Percentiles rank a stretch among this genome's conserved stretches.
Conservation (phyloP, 2,113 vertebrate genomes). For the Poeciliopsis prolifica region DNA sequence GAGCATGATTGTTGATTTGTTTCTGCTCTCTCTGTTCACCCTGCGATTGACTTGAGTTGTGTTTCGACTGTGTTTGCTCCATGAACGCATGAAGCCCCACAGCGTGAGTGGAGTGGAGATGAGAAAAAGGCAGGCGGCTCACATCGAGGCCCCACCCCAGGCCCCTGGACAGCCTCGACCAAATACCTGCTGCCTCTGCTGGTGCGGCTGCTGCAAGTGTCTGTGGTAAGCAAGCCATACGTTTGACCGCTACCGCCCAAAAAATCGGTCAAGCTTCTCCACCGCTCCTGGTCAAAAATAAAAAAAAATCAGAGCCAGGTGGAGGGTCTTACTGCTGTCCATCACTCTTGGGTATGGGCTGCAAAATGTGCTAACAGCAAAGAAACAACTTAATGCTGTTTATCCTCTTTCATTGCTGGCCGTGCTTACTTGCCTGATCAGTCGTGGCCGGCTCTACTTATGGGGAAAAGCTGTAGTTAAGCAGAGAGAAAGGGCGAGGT, state of each 20-base stretch:
- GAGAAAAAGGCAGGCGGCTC: slow-evolving; percentile 85
- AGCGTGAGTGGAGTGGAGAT: slow-evolving; percentile 83
- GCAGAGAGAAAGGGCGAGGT: too few species aligned
- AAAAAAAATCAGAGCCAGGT: too few species aligned
- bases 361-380: too few species aligned
- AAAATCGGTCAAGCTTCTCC: too few species aligned
- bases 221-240: slow-evolving; percentile 71
- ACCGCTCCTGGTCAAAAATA: too few species aligned
- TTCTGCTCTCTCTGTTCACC: background rate
- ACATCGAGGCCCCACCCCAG: slow-evolving; percentile 82
- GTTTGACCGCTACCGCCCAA: background rate
- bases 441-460: too few species aligned
- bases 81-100: slow-evolving; percentile 63
- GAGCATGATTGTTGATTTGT: background rate
- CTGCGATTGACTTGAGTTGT: background rate
- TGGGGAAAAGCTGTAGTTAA: too few species aligned
- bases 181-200: slow-evolving; percentile 84
- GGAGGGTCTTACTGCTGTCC: too few species aligned
- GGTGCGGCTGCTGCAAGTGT: slow-evolving; percentile 86
- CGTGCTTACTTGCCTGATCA: too few species aligned
- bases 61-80: slow-evolving; percentile 16
- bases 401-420: too few species aligned
- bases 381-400: too few species aligned
- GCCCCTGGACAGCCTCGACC: slow-evolving; percentile 79
- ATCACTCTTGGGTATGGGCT: too few species aligned